A percentile compares a stretch with the other conserved stretches of the same genome.
phyloP scores from a whole-genome alignment of 2,888 invertebrate genomes.

The Galerucella calmariensis region DNA sequence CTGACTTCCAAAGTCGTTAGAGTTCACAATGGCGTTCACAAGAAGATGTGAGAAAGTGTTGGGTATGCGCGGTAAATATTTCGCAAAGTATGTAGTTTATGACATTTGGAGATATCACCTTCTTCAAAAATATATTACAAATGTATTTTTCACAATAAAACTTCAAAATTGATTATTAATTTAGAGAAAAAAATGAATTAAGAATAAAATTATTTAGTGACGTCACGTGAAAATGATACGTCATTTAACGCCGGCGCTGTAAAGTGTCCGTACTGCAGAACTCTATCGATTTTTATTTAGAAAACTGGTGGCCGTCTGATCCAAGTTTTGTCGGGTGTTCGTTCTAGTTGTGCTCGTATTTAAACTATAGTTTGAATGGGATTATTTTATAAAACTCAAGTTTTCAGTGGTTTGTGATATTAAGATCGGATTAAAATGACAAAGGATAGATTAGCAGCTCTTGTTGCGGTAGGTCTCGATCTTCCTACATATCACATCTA shows the following conservation, averaged over 20 bases:
- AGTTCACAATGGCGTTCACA: constrained; percentile 87
- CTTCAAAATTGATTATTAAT: constrained; percentile 40
- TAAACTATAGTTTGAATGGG: constrained; percentile 79
- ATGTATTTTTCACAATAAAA: constrained; percentile 17
- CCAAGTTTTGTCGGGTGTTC: constrained; percentile 67
- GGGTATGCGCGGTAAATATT: constrained; percentile 50
- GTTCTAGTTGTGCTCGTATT: constrained; percentile 79
- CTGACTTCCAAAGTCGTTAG: constrained; percentile 77
- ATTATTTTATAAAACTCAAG: constrained; percentile 77
- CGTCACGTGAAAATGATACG: constrained; percentile 62
- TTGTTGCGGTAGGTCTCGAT: constrained; percentile 83
- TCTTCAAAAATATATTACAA: constrained; percentile 21
- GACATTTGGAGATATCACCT: constrained; percentile 23
- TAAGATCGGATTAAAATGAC: constrained; percentile 72
- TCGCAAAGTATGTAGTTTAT: constrained; percentile 39
- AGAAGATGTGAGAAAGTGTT: constrained; percentile 60
- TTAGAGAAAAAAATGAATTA: constrained; percentile 40
- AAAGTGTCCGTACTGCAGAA: constrained; percentile 71
- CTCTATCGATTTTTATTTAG: constrained; percentile 82
- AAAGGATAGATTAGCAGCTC: constrained; percentile 97
- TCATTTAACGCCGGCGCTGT: constrained; percentile 67
- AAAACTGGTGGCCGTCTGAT: constrained; percentile 49
- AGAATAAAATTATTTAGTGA: constrained; percentile 49
- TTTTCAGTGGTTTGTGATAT: constrained; percentile 74
- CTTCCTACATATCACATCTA: constrained; percentile 42